A percentile compares a stretch with the other conserved stretches of the same genome.
Conservation (phyloP, 2,113 vertebrate genomes). For the rat (Rattus norvegicus) region GRCr8 NC_086030.1:35606001-35606500, state of each 20-base stretch:
- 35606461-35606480: background rate
- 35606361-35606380: background rate
- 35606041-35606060: slow-evolving; percentile 79
- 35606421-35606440: background rate
- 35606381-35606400: background rate
- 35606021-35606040: slow-evolving; percentile 72
- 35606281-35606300: background rate
- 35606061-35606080: slow-evolving; percentile 81
- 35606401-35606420: background rate
- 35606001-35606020: slow-evolving; percentile 77
- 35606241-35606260: background rate
- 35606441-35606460: background rate
- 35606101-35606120: slow-evolving; percentile 72
- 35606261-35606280: background rate
- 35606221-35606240: background rate
- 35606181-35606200: background rate
- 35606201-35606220: slow-evolving; percentile 16
- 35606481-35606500: background rate
- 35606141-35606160: slow-evolving; percentile 69
- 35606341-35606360: background rate
- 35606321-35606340: background rate
- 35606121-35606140: slow-evolving; percentile 72
- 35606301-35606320: accelerated
- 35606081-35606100: slow-evolving; percentile 80
- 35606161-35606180: slow-evolving; percentile 2